Percentiles rank a stretch among this genome's conserved stretches.
These are phyloP conservation scores for Tetrapedia diversipes DNA, from an alignment of 2,888 invertebrate genomes.

Conservation along the genomic window DNA sequence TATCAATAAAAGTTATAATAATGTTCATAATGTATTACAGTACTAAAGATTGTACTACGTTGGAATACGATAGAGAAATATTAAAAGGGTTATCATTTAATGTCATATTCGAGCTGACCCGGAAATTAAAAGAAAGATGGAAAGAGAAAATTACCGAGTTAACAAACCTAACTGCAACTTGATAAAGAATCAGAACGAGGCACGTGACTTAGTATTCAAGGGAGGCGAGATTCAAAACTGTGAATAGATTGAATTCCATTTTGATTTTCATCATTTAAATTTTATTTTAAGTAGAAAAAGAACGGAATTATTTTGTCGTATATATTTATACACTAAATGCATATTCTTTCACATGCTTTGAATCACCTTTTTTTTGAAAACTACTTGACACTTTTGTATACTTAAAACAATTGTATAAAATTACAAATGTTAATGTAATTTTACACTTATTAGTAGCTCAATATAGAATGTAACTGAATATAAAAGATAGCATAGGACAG, in stretches of 20 bases:
- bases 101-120: constrained; percentile 36
- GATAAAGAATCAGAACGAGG: constrained; percentile 65
- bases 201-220: constrained; percentile 52
- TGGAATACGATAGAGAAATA: constrained; percentile 22
- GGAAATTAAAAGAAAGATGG: constrained; percentile 46
- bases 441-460: no score
- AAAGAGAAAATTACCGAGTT: constrained; percentile 55
- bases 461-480: background rate
- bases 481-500: background rate
- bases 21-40: constrained; percentile 21
- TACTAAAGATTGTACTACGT: constrained; percentile 7
- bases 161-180: constrained; percentile 58
- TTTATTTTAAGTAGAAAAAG: background rate
- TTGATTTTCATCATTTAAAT: background rate
- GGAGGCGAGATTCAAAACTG: constrained; percentile 24
- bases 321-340: background rate
- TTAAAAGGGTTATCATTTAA: constrained; percentile 49
- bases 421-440: background rate
- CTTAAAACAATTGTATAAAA: no score
- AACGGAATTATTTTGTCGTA: no score
- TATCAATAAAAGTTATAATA: background rate
- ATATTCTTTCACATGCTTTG: background rate
- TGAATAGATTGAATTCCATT: constrained; percentile 21
- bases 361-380: background rate
- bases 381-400: no score